These are phyloP conservation scores for Myotis davidii DNA, from an alignment of 2,113 vertebrate genomes.

Conservation along the genomic window DNA sequence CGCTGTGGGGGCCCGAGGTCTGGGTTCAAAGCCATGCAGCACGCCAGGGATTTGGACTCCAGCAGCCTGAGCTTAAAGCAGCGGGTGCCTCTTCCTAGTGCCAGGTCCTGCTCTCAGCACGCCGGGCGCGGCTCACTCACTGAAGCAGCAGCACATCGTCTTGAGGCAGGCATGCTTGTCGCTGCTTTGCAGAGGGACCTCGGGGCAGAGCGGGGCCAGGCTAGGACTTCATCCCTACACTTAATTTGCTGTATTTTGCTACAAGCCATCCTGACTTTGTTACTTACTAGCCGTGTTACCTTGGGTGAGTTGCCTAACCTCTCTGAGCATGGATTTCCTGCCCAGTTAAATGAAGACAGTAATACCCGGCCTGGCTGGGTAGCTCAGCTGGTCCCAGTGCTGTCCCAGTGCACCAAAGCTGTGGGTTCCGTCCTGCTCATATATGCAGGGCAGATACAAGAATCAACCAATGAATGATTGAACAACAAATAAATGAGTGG, in stretches of 20 bases:
- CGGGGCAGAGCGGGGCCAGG: rapidly evolving
- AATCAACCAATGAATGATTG: background rate
- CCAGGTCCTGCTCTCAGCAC: background rate
- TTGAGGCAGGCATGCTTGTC: rapidly evolving
- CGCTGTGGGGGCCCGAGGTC: too few relatives aligned
- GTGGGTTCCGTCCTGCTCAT: too few relatives aligned
- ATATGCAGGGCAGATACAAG: background rate
- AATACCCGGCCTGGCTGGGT: too few relatives aligned
- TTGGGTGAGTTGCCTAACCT: background rate
- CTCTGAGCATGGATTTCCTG: background rate
- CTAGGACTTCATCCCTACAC: rapidly evolving
- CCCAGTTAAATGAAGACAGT: background rate
- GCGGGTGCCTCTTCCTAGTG: too few relatives aligned
- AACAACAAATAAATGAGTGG: background rate
- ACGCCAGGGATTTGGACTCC: background rate
- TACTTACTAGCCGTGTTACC: background rate
- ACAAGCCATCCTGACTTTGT: background rate
- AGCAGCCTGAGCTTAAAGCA: too few relatives aligned
- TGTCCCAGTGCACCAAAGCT: too few relatives aligned
- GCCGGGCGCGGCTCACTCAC: rapidly evolving
- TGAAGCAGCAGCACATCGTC: rapidly evolving
- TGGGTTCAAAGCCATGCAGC: background rate
- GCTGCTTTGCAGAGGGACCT: rapidly evolving
- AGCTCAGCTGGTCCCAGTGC: too few relatives aligned
- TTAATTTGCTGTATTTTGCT: background rate